phyloP scores from a whole-genome alignment of 2,888 invertebrate species.

The Eupithecia dodoneata region DNA sequence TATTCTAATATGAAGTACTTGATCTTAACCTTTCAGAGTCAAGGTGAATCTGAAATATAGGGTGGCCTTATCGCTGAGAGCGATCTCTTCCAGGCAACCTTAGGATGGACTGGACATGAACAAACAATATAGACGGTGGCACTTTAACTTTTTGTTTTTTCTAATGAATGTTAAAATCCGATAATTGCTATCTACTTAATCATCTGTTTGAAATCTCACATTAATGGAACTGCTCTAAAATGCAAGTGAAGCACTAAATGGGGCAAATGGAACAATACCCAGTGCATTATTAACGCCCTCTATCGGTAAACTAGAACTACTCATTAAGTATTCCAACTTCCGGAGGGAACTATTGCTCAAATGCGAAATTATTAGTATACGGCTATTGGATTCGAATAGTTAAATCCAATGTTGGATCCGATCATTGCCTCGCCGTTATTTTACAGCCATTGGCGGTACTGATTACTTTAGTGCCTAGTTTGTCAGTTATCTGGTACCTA shows the following conservation, averaged over 20 bases:
- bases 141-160: no score
- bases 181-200: background rate
- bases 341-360: background rate
- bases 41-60: no score
- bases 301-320: constrained; percentile 14
- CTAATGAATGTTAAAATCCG: background rate
- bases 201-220: background rate
- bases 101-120: no score
- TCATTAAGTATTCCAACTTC: constrained; percentile 10
- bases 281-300: constrained; percentile 13
- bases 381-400: background rate
- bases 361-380: background rate
- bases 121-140: no score
- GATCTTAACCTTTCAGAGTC: no score
- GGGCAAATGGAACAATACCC: constrained; percentile 8
- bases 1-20: no score
- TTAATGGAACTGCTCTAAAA: background rate
- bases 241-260: constrained; percentile 12
- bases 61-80: no score
- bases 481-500: background rate
- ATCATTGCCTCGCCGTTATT: background rate
- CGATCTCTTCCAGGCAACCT: no score
- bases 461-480: background rate
- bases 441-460: background rate
- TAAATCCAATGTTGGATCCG: background rate